These are phyloP conservation scores for Zoanthus sociatus DNA, from an alignment of 92 coral and sea anemone genomes.

Conservation along the genomic window DNA sequence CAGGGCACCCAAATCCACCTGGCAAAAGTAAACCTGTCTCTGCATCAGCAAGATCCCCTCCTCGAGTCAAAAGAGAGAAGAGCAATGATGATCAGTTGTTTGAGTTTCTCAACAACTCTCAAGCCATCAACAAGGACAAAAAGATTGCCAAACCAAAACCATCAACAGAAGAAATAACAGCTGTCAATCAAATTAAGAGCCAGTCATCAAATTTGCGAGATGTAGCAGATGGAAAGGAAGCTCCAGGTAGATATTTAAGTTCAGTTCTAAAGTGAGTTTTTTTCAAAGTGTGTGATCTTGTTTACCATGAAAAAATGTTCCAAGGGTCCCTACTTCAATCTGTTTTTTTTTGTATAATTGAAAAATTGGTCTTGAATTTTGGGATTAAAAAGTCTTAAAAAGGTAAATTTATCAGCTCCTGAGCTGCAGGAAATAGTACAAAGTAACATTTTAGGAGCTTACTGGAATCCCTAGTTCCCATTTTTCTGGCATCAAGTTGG, in stretches of 20 bases:
- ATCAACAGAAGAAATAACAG: constrained; percentile 38
- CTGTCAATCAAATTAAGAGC: not conserved
- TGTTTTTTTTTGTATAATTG: too few species aligned
- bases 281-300: too few species aligned
- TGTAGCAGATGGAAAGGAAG: constrained; percentile 43
- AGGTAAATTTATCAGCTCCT: too few species aligned
- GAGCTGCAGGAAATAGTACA: too few species aligned
- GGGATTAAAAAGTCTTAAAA: too few species aligned
- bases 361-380: too few species aligned
- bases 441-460: too few species aligned
- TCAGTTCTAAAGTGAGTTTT: not conserved
- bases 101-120: constrained; percentile 90
- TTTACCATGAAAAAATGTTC: too few species aligned
- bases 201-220: constrained; percentile 5
- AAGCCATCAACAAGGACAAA: constrained; percentile 72
- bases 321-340: too few species aligned
- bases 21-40: constrained; percentile 71
- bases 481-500: too few species aligned
- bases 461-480: too few species aligned
- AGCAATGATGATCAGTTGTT: constrained; percentile 92
- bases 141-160: constrained; percentile 68
- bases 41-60: constrained; percentile 73
- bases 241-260: not conserved
- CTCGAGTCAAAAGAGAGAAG: constrained; percentile 65
- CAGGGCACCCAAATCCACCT: constrained; percentile 86